Evolutionary conservation across 2,113 vertebrate genomes (phyloP), one percentile per base, ranked within the genome.

Genomic region (Anas platyrhynchos): DNA sequence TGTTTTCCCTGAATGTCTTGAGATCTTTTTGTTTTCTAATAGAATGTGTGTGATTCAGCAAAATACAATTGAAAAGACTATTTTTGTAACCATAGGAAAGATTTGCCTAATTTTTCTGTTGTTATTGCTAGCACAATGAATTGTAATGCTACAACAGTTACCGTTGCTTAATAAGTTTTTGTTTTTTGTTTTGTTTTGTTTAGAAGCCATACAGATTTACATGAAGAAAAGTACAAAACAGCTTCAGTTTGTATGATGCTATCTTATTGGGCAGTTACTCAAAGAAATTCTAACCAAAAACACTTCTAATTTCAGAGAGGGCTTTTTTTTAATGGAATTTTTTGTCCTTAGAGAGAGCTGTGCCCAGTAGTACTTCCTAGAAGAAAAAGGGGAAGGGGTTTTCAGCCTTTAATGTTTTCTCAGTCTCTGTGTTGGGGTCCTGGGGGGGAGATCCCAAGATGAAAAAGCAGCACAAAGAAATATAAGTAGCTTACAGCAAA

Each of bases 31-130:
- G 52, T 62, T 81, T 86, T 63, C 23, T 58, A 38, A 76, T n/a
- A 80, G 75, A 94, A 91, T 72, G 63, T 73, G 7, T 55, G 43
- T 82, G 84, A 84, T 94, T 93, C 86, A 84, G 79, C 62, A 88
- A 81, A 75, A 75, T 26, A 34, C 6, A 17, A 8, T 68, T 90
- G 85, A 58, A 74, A 58, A 54, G 54, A 32, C 21, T 43, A 3
- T 27, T 76, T 72, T 86, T 79, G 62, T 58, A 68, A 63, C n/a
- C 16, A 26, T 38, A 46, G 44, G 66, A 68, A 67, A 13, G 12
- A 83, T 74, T 58, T 34, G 34, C 34, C 15, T 54, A 41, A 55
- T 67, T 13, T 58, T 82, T 86, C 43, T 48, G 26, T 68, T 71
- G 16, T 78, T 86, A 69, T 2, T 66, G 32, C 61, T 44, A 43